Evolutionary conservation across 2,888 invertebrate species (phyloP), one percentile per base, ranked within the genome.

Genomic region (Leptopilina drosophilae): DNA sequence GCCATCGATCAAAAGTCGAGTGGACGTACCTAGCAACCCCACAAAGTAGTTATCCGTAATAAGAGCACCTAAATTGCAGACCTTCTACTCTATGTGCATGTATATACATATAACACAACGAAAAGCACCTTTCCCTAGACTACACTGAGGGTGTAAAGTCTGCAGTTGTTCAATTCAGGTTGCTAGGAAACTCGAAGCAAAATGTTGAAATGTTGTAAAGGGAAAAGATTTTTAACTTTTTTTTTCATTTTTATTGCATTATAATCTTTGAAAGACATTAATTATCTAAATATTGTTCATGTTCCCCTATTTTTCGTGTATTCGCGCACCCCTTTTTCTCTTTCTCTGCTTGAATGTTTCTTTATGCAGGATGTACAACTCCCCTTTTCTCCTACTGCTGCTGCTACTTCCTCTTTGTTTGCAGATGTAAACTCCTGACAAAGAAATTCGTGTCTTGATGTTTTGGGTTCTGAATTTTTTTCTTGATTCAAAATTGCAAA

Each of bases 11-110:
- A 73, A 73, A 26, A 12, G 53, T 33, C 56, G 33, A 73, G 56
- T 73, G 73, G 56, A 73, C 73, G 56, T 40, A 73, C 33, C 56
- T 53, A 12, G 33, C 73, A 33, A 73, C 73, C 73, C 73, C 56
- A 49, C 49, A 56, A 26, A 33, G 73, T 56, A 73, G 53, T 73
- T 73, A 73, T 53, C 53, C 56, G 73, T 73, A 73, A 73, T 73
- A 73, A 73, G 73, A 73, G 56, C 73, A 40, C 56, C 56, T 56
- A 73, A 73, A 73, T 73, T 73, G 73, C 73, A 56, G 56, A 56
- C 73, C 56, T 56, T n/a, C 33, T 15, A 59, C 33, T 33, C 33
- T 59, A 59, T n/a, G n/a, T 59, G n/a, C n/a, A 62, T 62, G 20
- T 62, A 20, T 62, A 20, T 62, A 20, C 20, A 62, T n/a, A 59